These are phyloP conservation scores for Neodiprion lecontei DNA, from an alignment of 1,140 invertebrate species.

Conservation along the genomic window DNA sequence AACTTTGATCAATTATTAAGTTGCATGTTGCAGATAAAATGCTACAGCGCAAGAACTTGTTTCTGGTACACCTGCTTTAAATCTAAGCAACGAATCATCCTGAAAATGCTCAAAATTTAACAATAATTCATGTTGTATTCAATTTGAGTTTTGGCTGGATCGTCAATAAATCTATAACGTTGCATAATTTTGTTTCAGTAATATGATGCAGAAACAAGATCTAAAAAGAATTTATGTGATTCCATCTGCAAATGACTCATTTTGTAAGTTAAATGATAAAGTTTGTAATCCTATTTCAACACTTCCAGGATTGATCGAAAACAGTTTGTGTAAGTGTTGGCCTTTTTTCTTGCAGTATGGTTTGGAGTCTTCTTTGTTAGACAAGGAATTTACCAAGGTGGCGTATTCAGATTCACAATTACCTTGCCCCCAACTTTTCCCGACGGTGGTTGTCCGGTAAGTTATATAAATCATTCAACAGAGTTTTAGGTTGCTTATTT, in stretches of 20 bases:
- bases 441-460: slow-evolving; percentile 83
- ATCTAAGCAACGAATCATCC: too few relatives aligned
- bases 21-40: too few relatives aligned
- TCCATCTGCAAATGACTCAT: slow-evolving; percentile 82
- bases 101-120: too few relatives aligned
- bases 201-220: slow-evolving; percentile 84
- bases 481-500: slow-evolving; percentile 20
- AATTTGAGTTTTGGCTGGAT: too few relatives aligned
- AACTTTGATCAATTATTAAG: slow-evolving; percentile 13
- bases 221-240: slow-evolving; percentile 90
- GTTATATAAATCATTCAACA: slow-evolving; percentile 40
- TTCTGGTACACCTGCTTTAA: too few relatives aligned
- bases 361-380: slow-evolving; percentile 92
- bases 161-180: too few relatives aligned
- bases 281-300: not conserved
- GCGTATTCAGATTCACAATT: slow-evolving; percentile 88
- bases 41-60: too few relatives aligned
- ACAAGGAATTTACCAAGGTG: slow-evolving; percentile 86
- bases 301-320: slow-evolving; percentile 5
- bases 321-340: slow-evolving; percentile 6
- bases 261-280: slow-evolving; percentile 65
- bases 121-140: too few relatives aligned
- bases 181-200: slow-evolving; percentile 67
- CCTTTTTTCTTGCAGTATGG: slow-evolving; percentile 77
- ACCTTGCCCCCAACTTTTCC: slow-evolving; percentile 88